Conservation (phyloP, 1,140 invertebrate genomes). For the Bombus vancouverensis region DNA sequence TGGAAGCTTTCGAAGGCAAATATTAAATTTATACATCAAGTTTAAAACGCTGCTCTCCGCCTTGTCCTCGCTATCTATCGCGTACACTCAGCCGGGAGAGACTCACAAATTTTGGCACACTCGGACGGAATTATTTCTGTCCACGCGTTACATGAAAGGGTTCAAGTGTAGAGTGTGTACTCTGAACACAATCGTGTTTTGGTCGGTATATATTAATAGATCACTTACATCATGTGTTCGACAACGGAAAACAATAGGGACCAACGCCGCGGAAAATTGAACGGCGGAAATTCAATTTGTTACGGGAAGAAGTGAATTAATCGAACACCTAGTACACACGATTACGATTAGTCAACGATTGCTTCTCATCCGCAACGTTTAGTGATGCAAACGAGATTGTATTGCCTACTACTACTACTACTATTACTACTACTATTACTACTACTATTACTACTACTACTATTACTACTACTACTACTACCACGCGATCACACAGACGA, state of each 20-base stretch:
- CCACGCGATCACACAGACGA: neutral
- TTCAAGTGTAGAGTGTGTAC: constrained; percentile 42
- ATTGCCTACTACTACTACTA: neutral
- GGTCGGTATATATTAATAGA: constrained; percentile 53
- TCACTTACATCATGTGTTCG: constrained; percentile 55
- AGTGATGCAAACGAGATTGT: neutral
- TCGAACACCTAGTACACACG: neutral
- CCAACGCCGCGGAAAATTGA: neutral
- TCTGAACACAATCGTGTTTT: neutral
- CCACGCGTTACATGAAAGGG: constrained; percentile 24
- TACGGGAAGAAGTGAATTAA: neutral
- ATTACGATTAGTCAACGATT: neutral
- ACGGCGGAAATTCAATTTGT: neutral
- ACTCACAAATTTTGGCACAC: constrained; percentile 45
- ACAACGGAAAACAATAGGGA: constrained; percentile 31
- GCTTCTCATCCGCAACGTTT: neutral
- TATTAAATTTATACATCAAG: neutral
- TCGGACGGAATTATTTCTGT: constrained; percentile 38
- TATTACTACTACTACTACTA: neutral
- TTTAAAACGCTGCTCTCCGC: neutral
- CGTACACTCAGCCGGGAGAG: neutral
- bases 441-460: neutral
- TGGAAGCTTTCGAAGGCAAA: neutral
- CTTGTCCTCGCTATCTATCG: neutral
- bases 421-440: neutral